Evolutionary conservation across 2,113 vertebrate species (phyloP).

Genomic region (Pteruthius melanotis): DNA sequence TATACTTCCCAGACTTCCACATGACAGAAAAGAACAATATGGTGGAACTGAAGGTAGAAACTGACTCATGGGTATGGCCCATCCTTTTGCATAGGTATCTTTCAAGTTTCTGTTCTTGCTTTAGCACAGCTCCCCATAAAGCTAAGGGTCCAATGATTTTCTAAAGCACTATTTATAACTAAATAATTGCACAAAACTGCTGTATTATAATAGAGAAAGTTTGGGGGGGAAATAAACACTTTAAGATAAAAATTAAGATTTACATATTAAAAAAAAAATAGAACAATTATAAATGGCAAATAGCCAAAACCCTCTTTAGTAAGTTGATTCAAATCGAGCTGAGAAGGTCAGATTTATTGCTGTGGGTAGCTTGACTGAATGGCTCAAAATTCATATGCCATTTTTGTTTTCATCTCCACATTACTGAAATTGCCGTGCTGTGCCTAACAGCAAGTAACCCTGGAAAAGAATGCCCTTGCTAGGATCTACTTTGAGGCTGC

Average conservation of each 20-base stretch:
- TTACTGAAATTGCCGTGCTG: neutral
- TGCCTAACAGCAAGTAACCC: neutral
- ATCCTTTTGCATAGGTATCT: neutral
- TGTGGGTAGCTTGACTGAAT: neutral
- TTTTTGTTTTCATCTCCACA: neutral
- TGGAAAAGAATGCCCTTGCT: neutral
- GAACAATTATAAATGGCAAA: neutral
- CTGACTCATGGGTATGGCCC: neutral
- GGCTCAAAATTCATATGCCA: neutral
- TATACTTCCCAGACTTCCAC: neutral
- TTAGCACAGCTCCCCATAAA: neutral
- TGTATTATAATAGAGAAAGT: neutral
- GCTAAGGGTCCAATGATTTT: neutral
- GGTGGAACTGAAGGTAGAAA: neutral
- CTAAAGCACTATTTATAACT: neutral
- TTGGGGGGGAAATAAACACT: neutral
- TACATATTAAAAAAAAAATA: neutral
- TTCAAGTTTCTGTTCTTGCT: neutral
- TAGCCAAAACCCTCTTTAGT: neutral
- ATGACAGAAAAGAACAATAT: accelerated
- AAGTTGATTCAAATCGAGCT: neutral
- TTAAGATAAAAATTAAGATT: neutral
- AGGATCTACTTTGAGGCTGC: neutral
- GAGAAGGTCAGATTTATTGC: neutral
- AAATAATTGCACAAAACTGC: neutral